Percentiles rank a stretch among this genome's conserved stretches.
These are phyloP conservation scores for Lithobates pipiens DNA, from an alignment of 2,797 vertebrate genomes.

Conservation along the genomic window DNA sequence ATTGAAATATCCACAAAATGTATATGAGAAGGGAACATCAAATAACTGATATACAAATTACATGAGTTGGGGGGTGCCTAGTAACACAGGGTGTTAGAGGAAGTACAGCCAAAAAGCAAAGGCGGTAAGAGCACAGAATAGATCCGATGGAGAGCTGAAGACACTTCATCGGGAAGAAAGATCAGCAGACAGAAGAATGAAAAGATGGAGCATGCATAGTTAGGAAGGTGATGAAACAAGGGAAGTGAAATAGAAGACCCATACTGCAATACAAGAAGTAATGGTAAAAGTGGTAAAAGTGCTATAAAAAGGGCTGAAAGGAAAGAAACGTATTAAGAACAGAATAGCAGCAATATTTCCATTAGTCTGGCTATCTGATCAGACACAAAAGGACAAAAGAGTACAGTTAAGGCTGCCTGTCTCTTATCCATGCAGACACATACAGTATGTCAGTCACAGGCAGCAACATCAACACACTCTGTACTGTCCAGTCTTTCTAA, in stretches of 20 bases:
- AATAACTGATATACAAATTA: not conserved
- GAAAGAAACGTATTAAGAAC: not conserved
- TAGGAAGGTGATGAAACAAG: not conserved
- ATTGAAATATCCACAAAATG: conserved; percentile 20
- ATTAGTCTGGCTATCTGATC: not conserved
- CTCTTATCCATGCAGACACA: too few species aligned
- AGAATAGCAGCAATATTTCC: not conserved
- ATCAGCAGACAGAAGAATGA: too few species aligned
- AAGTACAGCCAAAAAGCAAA: not conserved
- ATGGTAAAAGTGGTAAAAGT: not conserved
- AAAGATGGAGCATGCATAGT: not conserved
- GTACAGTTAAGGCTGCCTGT: not conserved
- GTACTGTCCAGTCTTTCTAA: too few species aligned
- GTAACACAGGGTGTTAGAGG: not conserved
- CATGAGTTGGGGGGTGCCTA: not conserved
- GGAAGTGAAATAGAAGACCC: too few species aligned
- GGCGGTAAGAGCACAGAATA: not conserved
- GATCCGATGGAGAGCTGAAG: not conserved
- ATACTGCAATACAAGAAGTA: not conserved
- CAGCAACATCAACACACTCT: too few species aligned
- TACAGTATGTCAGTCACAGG: too few species aligned
- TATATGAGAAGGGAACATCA: not conserved
- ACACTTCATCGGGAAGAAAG: not conserved
- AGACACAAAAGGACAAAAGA: not conserved
- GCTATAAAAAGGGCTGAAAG: not conserved